Percentiles rank a stretch among this genome's conserved stretches.
phyloP scores from a whole-genome alignment of 2,888 invertebrate species.

The Muschampia plurimacula region DNA sequence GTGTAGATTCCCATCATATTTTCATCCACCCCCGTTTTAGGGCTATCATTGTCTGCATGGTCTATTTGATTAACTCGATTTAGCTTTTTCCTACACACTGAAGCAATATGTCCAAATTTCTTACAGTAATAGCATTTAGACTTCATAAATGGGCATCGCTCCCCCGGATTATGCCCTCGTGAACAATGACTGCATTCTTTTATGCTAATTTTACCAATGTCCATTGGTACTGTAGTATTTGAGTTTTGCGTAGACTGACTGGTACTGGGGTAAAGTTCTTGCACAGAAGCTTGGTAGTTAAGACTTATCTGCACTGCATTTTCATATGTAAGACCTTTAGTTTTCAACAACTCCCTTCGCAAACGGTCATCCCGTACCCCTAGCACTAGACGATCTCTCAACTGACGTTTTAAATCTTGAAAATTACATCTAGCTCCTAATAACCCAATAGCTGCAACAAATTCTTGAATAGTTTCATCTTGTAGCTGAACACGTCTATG shows the following conservation, averaged over 20 bases:
- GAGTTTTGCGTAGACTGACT: slow-evolving; percentile 16
- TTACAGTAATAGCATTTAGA: slow-evolving; percentile 20
- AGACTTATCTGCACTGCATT: slow-evolving; percentile 13
- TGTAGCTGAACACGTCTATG: slow-evolving; percentile 10
- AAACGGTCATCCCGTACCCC: slow-evolving; percentile 28
- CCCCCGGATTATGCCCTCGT: background rate
- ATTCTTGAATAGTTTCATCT: slow-evolving; percentile 10
- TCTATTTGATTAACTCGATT: slow-evolving; percentile 8
- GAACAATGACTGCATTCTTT: background rate
- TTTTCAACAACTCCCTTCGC: slow-evolving; percentile 19
- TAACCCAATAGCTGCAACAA: slow-evolving; percentile 8
- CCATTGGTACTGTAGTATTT: background rate
- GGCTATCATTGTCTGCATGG: background rate
- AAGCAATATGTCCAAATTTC: slow-evolving; percentile 17
- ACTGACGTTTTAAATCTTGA: slow-evolving; percentile 16
- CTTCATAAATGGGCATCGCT: slow-evolving; percentile 10
- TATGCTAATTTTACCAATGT: background rate
- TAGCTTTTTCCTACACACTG: slow-evolving; percentile 7
- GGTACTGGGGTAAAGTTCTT: slow-evolving; percentile 15
- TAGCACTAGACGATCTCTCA: slow-evolving; percentile 26
- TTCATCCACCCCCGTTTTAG: background rate
- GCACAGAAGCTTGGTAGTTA: slow-evolving; percentile 18
- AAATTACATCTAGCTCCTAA: slow-evolving; percentile 20
- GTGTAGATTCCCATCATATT: slow-evolving; percentile 20
- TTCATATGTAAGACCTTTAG: slow-evolving; percentile 13